These are phyloP conservation scores for Syngnathus acus DNA, from an alignment of 2,797 vertebrate genomes.

Conservation along the genomic window DNA sequence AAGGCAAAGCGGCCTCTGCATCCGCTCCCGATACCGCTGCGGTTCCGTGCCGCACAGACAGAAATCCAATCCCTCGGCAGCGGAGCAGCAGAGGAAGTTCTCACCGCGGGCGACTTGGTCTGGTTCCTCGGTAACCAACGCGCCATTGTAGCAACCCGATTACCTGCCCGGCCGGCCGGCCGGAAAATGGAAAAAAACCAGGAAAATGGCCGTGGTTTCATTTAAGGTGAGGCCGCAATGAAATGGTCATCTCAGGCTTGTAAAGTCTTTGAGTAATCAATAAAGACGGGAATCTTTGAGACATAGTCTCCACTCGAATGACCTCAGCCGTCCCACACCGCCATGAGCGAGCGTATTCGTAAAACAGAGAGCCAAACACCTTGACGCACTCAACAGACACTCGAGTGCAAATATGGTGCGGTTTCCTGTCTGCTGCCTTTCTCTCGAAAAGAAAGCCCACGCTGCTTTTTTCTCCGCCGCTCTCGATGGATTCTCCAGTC, in stretches of 20 bases:
- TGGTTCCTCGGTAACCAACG: slow-evolving; percentile 57
- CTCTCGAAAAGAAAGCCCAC: slow-evolving; percentile 52
- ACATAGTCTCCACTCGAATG: slow-evolving; percentile 47
- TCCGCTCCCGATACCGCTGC: slow-evolving; percentile 12
- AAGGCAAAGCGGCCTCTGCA: background rate
- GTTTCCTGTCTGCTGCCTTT: slow-evolving; percentile 67
- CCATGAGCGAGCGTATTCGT: slow-evolving; percentile 42
- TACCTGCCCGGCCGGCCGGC: slow-evolving; percentile 37
- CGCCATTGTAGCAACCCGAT: slow-evolving; percentile 57
- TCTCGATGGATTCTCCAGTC: slow-evolving; percentile 66
- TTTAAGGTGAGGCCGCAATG: slow-evolving; percentile 17
- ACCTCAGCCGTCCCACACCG: slow-evolving; percentile 55
- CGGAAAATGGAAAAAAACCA: slow-evolving; percentile 12
- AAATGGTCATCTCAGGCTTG: background rate
- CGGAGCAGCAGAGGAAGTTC: slow-evolving; percentile 56
- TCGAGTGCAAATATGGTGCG: slow-evolving; percentile 52
- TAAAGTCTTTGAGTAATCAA: slow-evolving; percentile 34
- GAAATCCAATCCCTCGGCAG: slow-evolving; percentile 52
- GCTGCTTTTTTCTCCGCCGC: slow-evolving; percentile 28
- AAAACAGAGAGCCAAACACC: slow-evolving; percentile 59
- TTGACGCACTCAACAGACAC: slow-evolving; percentile 38
- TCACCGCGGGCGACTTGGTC: slow-evolving; percentile 42
- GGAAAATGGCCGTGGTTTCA: too few relatives aligned
- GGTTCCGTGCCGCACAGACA: slow-evolving; percentile 25
- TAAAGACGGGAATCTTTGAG: slow-evolving; percentile 35